Conservation (phyloP, 2,888 invertebrate species). For the Tipula lateralis region DNA sequence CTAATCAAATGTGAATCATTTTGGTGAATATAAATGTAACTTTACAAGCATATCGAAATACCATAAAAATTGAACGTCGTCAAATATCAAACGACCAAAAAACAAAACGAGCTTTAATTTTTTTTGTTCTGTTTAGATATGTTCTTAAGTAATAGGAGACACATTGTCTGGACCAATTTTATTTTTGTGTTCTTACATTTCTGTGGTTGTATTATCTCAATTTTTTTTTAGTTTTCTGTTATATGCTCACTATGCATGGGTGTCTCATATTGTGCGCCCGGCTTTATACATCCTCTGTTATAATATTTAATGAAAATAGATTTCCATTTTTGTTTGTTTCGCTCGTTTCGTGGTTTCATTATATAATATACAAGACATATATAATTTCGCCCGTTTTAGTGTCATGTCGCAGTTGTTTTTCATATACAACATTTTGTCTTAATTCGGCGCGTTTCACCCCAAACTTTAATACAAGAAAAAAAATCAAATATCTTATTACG, state of each 20-base stretch:
- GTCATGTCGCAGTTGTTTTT: not conserved
- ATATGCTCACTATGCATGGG: not conserved
- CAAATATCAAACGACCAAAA: not conserved
- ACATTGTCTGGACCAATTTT: conserved; percentile 19
- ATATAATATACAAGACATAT: not conserved
- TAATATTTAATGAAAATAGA: conserved; percentile 11
- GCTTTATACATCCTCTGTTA: not conserved
- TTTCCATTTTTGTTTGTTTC: not conserved
- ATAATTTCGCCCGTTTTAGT: not conserved
- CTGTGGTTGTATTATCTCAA: not conserved
- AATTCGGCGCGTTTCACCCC: not conserved
- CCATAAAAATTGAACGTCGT: not conserved
- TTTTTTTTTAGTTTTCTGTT: not conserved
- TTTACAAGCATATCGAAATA: not conserved
- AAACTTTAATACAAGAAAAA: not conserved
- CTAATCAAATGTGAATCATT: not conserved
- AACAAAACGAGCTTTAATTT: not conserved
- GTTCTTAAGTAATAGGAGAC: not conserved
- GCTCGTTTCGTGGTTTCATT: not conserved
- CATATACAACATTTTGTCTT: not conserved
- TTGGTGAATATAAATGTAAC: not conserved
- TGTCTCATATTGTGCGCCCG: not conserved
- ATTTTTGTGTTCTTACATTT: not conserved
- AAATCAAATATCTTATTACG: not conserved
- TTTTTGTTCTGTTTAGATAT: not conserved